Conservation (phyloP, 2,797 vertebrate species). For the Poeciliopsis gracilis region DNA sequence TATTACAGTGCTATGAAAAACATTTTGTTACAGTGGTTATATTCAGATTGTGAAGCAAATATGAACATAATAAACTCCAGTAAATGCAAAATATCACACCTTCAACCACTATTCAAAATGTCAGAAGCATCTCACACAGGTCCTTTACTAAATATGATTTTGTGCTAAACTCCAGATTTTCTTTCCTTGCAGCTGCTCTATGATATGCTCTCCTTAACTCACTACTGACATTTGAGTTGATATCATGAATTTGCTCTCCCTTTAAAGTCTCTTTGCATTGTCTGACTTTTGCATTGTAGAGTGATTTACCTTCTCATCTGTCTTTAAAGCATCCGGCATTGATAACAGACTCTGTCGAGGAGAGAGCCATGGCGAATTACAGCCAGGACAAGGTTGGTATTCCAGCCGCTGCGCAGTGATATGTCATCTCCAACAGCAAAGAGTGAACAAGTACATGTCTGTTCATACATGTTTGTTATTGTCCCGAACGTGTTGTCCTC, state of each 20-base stretch:
- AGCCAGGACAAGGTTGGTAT: conserved; percentile 78
- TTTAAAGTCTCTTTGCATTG: conserved; percentile 20
- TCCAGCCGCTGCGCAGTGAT: conserved; percentile 6
- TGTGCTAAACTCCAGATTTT: background rate
- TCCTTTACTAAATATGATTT: conserved; percentile 2
- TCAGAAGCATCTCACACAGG: conserved; percentile 19
- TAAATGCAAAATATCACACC: background rate
- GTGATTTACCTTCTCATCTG: conserved; percentile 54
- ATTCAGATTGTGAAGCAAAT: background rate
- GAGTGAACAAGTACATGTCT: background rate
- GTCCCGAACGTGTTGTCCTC: conserved; percentile 12
- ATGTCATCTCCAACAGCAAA: background rate
- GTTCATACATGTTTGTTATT: conserved; percentile 8
- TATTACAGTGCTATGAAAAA: background rate
- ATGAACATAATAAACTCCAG: background rate
- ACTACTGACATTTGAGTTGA: conserved; percentile 40
- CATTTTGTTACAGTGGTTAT: background rate
- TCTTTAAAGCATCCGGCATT: conserved; percentile 63
- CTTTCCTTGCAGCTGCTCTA: background rate
- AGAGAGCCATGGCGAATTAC: conserved; percentile 52
- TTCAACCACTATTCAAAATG: background rate
- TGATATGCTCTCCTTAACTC: conserved; percentile 27
- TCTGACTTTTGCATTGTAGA: conserved; percentile 12
- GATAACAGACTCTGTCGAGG: conserved; percentile 68
- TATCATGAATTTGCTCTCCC: conserved; percentile 25